A percentile compares a stretch with the other conserved stretches of the same genome.
These are phyloP conservation scores for Cardiocondyla obscurior DNA, from an alignment of 1,140 invertebrate genomes.

Conservation along the genomic window DNA sequence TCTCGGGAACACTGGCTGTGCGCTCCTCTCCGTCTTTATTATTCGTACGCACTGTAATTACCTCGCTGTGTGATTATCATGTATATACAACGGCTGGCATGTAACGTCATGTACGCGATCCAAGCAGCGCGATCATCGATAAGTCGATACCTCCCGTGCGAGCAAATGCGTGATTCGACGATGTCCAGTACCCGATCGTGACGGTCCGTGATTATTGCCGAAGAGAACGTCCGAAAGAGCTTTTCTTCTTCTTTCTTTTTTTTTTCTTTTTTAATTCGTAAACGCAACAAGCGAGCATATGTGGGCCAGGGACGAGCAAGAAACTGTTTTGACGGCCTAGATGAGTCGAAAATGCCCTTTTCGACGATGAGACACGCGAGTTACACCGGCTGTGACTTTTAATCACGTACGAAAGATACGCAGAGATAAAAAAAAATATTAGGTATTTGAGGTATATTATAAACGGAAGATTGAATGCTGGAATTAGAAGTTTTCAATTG, in stretches of 20 bases:
- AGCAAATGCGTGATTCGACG: constrained; percentile 28
- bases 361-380: background rate
- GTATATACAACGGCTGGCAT: constrained; percentile 31
- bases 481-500: background rate
- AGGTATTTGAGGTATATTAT: background rate
- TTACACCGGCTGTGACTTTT: background rate
- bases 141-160: constrained; percentile 40
- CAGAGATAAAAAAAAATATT: too few relatives aligned
- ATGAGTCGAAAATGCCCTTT: constrained; percentile 39
- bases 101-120: constrained; percentile 27
- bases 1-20: background rate
- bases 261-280: background rate
- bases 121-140: constrained; percentile 32
- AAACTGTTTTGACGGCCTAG: constrained; percentile 55
- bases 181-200: constrained; percentile 1
- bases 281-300: constrained; percentile 33
- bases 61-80: constrained; percentile 29
- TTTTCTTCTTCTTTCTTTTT: background rate
- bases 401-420: constrained; percentile 12
- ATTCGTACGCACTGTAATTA: constrained; percentile 30
- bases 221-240: background rate
- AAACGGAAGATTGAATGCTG: background rate
- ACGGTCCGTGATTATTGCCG: constrained; percentile 38
- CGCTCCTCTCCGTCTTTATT: constrained; percentile 20
- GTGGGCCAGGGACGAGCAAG: constrained; percentile 56